phyloP scores from a whole-genome alignment of 2,888 invertebrate genomes.

The Gari tellinella region DNA sequence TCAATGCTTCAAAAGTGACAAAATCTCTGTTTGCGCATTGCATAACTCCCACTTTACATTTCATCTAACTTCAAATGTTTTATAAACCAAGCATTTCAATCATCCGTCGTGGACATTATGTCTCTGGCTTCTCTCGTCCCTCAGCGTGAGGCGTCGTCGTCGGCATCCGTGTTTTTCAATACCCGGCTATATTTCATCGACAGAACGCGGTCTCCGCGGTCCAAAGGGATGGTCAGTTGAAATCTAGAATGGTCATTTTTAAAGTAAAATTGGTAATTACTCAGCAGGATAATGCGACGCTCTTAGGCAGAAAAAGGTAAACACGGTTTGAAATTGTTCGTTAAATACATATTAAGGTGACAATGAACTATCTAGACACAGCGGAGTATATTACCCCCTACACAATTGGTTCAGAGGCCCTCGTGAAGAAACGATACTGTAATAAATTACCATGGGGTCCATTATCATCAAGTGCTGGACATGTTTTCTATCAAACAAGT shows the following conservation, averaged over 20 bases:
- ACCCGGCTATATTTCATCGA: slow-evolving; percentile 44
- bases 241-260: slow-evolving; percentile 43
- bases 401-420: not conserved
- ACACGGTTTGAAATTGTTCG: slow-evolving; percentile 32
- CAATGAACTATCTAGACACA: slow-evolving; percentile 1
- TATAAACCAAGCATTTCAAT: slow-evolving; percentile 13
- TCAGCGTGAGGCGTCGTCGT: slow-evolving; percentile 34
- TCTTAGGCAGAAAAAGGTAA: slow-evolving; percentile 37
- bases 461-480: not conserved
- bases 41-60: slow-evolving; percentile 49
- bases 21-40: slow-evolving; percentile 45
- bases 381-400: not conserved
- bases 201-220: slow-evolving; percentile 21
- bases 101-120: slow-evolving; percentile 18
- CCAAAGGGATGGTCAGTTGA: slow-evolving; percentile 42
- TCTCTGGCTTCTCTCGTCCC: slow-evolving; percentile 18
- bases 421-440: not conserved
- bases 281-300: slow-evolving; percentile 17
- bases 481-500: not conserved
- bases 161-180: slow-evolving; percentile 50
- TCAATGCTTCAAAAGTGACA: slow-evolving; percentile 47
- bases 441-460: slow-evolving; percentile 2
- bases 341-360: slow-evolving; percentile 46
- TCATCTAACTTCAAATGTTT: slow-evolving; percentile 25
- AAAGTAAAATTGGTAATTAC: slow-evolving; percentile 52